phyloP scores from a whole-genome alignment of 1,140 invertebrate genomes.

The Yoshiicerus persimilis region DNA sequence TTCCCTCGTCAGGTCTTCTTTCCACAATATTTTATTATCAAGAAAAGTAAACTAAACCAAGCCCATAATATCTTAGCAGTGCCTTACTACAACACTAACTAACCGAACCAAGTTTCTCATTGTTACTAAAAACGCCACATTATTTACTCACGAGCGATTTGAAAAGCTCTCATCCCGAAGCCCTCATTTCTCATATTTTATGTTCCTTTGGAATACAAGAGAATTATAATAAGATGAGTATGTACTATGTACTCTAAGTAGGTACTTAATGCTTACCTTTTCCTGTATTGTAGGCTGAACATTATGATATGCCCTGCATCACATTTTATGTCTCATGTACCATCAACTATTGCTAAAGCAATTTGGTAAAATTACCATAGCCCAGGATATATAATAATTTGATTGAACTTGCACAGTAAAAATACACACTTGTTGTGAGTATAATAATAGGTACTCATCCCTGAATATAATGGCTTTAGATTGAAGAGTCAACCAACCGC shows the following conservation, averaged over 20 bases:
- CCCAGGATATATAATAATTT: neutral
- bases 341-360: neutral
- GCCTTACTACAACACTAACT: neutral
- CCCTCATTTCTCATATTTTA: conserved; percentile 18
- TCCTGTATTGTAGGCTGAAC: neutral
- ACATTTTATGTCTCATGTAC: neutral
- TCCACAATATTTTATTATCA: neutral
- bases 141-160: conserved; percentile 15
- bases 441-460: neutral
- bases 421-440: neutral
- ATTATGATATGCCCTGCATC: neutral
- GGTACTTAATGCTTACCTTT: neutral
- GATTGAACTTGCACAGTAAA: neutral
- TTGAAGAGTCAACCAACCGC: neutral
- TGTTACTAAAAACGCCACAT: neutral
- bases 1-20: too few species aligned
- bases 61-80: neutral
- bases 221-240: neutral
- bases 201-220: neutral
- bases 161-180: neutral
- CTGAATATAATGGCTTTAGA: neutral
- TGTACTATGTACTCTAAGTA: too few species aligned
- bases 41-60: neutral
- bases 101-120: neutral
- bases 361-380: neutral